Evolutionary conservation across 2,888 invertebrate genomes (phyloP).

Genomic region (Taphrorychus bicolor): DNA sequence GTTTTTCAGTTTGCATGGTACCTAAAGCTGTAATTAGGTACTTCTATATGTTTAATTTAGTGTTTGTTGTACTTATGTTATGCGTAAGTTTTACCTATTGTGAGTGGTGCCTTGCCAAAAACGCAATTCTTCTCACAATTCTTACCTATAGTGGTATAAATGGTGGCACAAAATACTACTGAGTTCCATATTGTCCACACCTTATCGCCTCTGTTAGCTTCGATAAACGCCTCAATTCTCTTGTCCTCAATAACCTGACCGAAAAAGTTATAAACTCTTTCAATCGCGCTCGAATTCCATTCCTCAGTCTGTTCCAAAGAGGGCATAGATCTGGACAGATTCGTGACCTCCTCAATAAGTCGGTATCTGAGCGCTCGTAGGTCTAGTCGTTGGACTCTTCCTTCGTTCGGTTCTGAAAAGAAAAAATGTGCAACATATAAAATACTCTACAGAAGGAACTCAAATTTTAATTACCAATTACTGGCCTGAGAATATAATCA

Average conservation of each 20-base stretch:
- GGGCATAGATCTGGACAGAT: conserved; percentile 40
- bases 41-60: too few species aligned
- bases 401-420: conserved; percentile 25
- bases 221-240: conserved; percentile 49
- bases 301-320: conserved; percentile 49
- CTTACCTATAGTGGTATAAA: conserved; percentile 82
- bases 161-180: conserved; percentile 78
- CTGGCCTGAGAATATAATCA: not conserved
- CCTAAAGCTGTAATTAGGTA: too few species aligned
- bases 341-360: conserved; percentile 51
- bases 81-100: too few species aligned
- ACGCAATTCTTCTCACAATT: not conserved
- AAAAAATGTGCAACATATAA: not conserved
- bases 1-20: too few species aligned
- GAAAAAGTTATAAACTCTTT: conserved; percentile 62
- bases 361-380: conserved; percentile 50
- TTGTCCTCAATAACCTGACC: conserved; percentile 54
- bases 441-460: not conserved
- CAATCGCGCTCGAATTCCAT: conserved; percentile 63
- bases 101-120: too few species aligned
- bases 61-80: too few species aligned
- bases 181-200: conserved; percentile 87
- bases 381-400: conserved; percentile 49
- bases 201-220: conserved; percentile 58
- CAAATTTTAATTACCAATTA: not conserved